These are phyloP conservation scores for Nothobranchius furzeri DNA, from an alignment of 2,113 vertebrate genomes.

Conservation along the genomic window DNA sequence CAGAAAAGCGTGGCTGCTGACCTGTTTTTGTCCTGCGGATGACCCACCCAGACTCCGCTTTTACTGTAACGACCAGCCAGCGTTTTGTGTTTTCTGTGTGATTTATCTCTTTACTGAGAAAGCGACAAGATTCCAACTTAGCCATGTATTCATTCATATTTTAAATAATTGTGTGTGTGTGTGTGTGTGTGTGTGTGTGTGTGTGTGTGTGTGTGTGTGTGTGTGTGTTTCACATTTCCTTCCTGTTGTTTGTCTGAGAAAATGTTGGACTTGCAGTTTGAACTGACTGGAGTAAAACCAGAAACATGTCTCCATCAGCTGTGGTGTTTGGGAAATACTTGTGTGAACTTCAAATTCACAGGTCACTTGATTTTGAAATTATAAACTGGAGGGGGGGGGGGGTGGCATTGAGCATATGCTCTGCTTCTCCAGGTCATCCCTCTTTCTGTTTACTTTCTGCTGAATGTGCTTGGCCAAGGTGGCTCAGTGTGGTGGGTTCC, in stretches of 20 bases:
- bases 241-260: background rate
- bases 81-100: too few species aligned
- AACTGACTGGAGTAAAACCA: background rate
- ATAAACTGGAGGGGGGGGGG: too few species aligned
- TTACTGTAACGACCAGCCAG: constrained; percentile 8
- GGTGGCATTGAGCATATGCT: background rate
- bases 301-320: background rate
- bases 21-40: constrained; percentile 63
- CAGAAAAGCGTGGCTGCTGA: constrained; percentile 32
- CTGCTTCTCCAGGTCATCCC: background rate
- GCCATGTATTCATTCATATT: background rate
- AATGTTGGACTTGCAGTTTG: background rate
- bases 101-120: too few species aligned
- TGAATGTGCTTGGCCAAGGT: background rate
- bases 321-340: background rate
- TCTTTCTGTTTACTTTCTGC: background rate
- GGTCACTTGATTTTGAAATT: background rate
- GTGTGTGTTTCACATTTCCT: too few species aligned
- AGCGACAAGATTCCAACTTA: background rate
- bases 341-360: background rate
- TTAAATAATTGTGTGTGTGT: too few species aligned
- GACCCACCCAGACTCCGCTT: constrained; percentile 58
- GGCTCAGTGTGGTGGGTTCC: constrained; percentile 12
- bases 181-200: too few species aligned
- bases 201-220: too few species aligned